Evolutionary conservation across 2,113 vertebrate genomes (phyloP).

Genomic region (Aramus guarauna): DNA sequence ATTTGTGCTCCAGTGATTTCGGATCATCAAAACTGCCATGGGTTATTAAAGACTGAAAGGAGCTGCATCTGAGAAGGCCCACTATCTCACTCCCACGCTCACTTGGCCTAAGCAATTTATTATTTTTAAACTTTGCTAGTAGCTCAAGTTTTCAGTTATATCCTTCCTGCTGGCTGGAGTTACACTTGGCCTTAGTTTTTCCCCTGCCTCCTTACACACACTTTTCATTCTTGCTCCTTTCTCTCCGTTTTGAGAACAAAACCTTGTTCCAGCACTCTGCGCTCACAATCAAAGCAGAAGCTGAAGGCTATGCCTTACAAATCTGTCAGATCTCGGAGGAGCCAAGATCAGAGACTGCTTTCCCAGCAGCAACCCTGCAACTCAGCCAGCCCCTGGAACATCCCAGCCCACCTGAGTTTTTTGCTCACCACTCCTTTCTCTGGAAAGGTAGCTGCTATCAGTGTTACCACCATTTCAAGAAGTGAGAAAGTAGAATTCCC

Average conservation of each 20-base stretch:
- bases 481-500: not conserved
- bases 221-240: not conserved
- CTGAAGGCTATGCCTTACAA: not conserved
- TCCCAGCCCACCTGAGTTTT: not conserved
- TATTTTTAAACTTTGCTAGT: not conserved
- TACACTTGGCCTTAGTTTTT: not conserved
- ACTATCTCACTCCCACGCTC: not conserved
- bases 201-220: not conserved
- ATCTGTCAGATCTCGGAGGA: not conserved
- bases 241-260: not conserved
- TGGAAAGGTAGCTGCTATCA: not conserved
- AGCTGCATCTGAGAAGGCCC: not conserved
- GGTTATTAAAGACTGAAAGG: not conserved
- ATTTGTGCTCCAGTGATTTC: not conserved
- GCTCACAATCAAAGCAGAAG: slow-evolving; percentile 13
- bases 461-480: not conserved
- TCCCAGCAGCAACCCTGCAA: not conserved
- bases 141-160: not conserved
- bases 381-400: not conserved
- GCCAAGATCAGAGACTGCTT: not conserved
- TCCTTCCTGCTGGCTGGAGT: not conserved
- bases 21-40: not conserved
- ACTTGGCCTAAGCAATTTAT: not conserved
- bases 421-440: not conserved
- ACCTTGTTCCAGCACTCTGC: not conserved